Base-by-base conservation (phyloP, 2,113 vertebrate genomes). In the Lichenostomus cassidix region DNA sequence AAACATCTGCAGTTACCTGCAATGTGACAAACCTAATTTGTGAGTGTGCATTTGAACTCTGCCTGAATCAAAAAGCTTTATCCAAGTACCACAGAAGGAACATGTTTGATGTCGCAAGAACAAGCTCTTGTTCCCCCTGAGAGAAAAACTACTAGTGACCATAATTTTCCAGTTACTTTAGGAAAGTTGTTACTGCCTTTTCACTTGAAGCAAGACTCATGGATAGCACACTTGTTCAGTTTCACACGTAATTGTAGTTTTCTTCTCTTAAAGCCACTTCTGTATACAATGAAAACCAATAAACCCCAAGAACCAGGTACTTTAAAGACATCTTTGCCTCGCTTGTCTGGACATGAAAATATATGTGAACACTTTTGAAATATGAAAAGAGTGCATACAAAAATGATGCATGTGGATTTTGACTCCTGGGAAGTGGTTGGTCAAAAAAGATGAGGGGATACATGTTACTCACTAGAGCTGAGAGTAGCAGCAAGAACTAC, bases 191-290 rank as follows among this genome's bases (percentile, higher is more conserved):
- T 53, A 23, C 8, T 1, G 3, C 29, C 16, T 10, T 46, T 71
- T 63, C 29, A 29, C 19, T 52, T 24, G 22, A 39, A 82, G 35
- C 37, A 60, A 70, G 27, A 22, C 21, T 75, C 23, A 39, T 16
- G 50, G 44, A 24, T 2, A 42, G 39, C 46, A 25, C 3, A 10
- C 13, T 28, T 31, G 16, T 22, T 76, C 58, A 0, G 0, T 44
- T 91, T 42, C 67, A 21, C 2, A 14, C 0, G 0, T n/a, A 87
- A 60, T 1, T 2, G 0, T 6, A 33, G 27, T 52, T 47, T 46
- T 29, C 71, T 93, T 83, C 69, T 69, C 33, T 67, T 49, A 77
- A 41, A 18, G 35, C 18, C 31, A 31, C 25, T 55, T 63, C 37
- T 50, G 6, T 21, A 11, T 9, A 23, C 20, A 37, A 24, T 10